These are phyloP conservation scores for Carassius carassius DNA, from an alignment of 2,113 vertebrate genomes.

Conservation along the genomic window DNA sequence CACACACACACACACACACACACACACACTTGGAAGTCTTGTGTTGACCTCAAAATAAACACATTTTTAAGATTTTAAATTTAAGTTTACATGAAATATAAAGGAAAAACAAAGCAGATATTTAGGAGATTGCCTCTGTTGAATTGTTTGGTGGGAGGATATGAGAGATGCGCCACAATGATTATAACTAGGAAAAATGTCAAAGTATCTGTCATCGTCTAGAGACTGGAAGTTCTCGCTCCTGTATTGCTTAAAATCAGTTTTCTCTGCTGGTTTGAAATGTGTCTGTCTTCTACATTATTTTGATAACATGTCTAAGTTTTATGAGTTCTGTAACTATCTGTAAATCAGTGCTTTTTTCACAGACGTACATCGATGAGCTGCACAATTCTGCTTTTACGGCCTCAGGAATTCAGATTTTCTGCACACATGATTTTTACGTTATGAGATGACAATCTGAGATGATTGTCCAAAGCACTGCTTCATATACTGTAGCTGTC, in stretches of 20 bases:
- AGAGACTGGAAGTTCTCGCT: no score
- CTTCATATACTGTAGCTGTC: neutral
- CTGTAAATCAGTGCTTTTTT: neutral
- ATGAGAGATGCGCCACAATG: neutral
- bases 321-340: no score
- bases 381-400: neutral
- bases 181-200: no score
- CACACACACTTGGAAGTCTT: no score
- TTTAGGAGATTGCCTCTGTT: no score
- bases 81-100: no score
- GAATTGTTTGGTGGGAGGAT: neutral
- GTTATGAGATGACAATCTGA: neutral
- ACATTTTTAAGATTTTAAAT: neutral
- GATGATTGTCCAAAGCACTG: neutral
- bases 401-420: neutral
- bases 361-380: neutral
- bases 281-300: no score
- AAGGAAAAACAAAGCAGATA: neutral
- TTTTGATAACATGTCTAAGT: no score
- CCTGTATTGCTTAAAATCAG: no score
- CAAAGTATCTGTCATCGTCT: no score
- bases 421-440: neutral
- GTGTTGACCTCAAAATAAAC: neutral
- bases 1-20: no score
- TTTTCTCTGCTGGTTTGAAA: no score